These are phyloP conservation scores for Agrilus planipennis DNA, from an alignment of 1,140 invertebrate genomes.

Conservation along the genomic window DNA sequence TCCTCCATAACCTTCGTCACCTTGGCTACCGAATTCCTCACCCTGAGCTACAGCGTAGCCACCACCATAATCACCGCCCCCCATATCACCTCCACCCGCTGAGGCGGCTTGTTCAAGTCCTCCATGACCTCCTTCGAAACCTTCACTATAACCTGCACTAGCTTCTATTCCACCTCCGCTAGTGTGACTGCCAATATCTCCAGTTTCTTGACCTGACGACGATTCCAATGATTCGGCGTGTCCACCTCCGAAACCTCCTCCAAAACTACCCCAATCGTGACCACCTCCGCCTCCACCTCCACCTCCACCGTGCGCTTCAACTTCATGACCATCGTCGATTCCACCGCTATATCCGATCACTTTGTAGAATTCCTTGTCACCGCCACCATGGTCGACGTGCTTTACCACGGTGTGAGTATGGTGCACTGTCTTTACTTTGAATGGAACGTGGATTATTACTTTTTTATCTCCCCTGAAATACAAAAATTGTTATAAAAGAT, in stretches of 20 bases:
- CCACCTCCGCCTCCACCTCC: constrained; percentile 16
- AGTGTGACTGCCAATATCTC: constrained; percentile 9
- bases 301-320: constrained; percentile 16
- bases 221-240: constrained; percentile 11
- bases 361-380: constrained; percentile 28
- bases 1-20: constrained; percentile 10
- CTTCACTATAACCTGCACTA: constrained; percentile 12
- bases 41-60: constrained; percentile 9
- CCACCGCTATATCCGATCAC: constrained; percentile 33
- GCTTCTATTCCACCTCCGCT: constrained; percentile 16
- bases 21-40: constrained; percentile 6
- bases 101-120: background rate
- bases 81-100: constrained; percentile 6
- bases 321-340: constrained; percentile 24
- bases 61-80: constrained; percentile 7
- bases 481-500: constrained; percentile 2
- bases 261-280: constrained; percentile 5
- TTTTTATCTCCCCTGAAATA: constrained; percentile 40
- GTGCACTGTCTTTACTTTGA: constrained; percentile 45
- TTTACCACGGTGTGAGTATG: constrained; percentile 48
- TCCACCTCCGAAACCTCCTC: constrained; percentile 11
- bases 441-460: constrained; percentile 46
- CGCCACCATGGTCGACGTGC: constrained; percentile 34
- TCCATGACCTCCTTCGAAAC: constrained; percentile 16
- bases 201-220: constrained; percentile 14